These are phyloP conservation scores for Lordiphosa andalusiaca DNA, from an alignment of 2,888 invertebrate genomes.

Conservation along the genomic window DNA sequence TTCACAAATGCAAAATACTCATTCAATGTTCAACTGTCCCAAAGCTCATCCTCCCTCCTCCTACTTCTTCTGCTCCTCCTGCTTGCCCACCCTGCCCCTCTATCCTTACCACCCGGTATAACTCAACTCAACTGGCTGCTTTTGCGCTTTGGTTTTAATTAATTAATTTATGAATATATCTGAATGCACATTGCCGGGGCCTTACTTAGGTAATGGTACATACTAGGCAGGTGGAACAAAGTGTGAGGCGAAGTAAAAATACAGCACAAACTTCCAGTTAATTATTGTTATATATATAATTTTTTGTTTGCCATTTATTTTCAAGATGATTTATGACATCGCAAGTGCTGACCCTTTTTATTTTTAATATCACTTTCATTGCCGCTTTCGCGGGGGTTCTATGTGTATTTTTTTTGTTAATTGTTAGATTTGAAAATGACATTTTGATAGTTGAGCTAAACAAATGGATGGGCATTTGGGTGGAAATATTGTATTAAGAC, in stretches of 20 bases:
- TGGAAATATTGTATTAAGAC: no score
- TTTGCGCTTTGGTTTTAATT: slow-evolving; percentile 47
- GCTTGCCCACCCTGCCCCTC: not conserved
- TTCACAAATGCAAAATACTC: slow-evolving; percentile 54
- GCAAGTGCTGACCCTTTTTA: not conserved
- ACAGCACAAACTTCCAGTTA: not conserved
- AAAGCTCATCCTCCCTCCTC: not conserved
- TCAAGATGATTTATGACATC: slow-evolving; percentile 5
- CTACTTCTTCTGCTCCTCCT: not conserved
- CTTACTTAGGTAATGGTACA: slow-evolving; percentile 1
- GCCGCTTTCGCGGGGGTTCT: not conserved
- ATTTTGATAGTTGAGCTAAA: slow-evolving; percentile 55
- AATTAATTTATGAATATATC: slow-evolving; percentile 74
- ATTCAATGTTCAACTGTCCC: slow-evolving; percentile 64
- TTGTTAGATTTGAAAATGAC: slow-evolving; percentile 25
- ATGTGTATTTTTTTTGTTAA: no score
- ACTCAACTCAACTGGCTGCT: slow-evolving; percentile 21
- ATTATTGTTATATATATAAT: not conserved
- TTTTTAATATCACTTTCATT: not conserved
- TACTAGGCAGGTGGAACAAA: not conserved
- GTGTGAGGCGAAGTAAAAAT: not conserved
- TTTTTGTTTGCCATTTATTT: slow-evolving; percentile 1
- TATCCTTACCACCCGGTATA: not conserved
- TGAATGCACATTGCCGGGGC: slow-evolving; percentile 20
- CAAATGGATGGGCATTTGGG: slow-evolving; percentile 30